Base-by-base conservation (phyloP, 1,140 invertebrate species). In the Phocides pigmalion region DNA sequence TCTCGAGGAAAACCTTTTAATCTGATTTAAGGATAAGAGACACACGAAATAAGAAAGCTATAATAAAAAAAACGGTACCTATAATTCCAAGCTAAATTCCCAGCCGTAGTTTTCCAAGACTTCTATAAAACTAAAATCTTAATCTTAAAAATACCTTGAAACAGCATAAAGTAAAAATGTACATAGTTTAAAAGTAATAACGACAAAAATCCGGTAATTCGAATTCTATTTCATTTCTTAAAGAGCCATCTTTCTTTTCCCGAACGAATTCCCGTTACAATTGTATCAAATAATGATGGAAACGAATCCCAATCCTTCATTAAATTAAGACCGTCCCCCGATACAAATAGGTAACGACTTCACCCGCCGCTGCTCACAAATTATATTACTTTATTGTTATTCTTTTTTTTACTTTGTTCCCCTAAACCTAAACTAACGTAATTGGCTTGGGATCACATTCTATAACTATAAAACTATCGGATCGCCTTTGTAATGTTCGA, bases 341-440 rank as follows among this genome's bases (percentile, higher is more conserved):
- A 72, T 74, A 83, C 80, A 85, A 89, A 82, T 81, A 84, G 74
- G 81, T 81, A 87, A 88, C 81, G 81, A 77, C 83, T 76, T 76
- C 70, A 76, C 72, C 74, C 77, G 73, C 71, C 72, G 76, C 63
- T 80, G 72, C 64, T 74, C 75, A 84, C 81, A 88, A 90, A 89
- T 89, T 90, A 87, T 90, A 89, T 90, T 88, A 87, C 76, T 88
- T 87, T 89, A 89, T 89, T 90, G 87, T 89, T 89, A 87, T 89
- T 82, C 74, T 82, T 87, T 89, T 72, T 77, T 89, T 88, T 84
- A 79, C 72, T 86, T 79, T 81, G 73, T 82, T 86, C 84, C 88
- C 88, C 82, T 72, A 79, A 83, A 86, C 84, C 82, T 73, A 81
- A 84, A 86, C 81, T 83, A 81, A 78, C 81, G 79, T 86, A 90